phyloP scores from a whole-genome alignment of 2,888 invertebrate genomes.

The Syrista parreyssii region DNA sequence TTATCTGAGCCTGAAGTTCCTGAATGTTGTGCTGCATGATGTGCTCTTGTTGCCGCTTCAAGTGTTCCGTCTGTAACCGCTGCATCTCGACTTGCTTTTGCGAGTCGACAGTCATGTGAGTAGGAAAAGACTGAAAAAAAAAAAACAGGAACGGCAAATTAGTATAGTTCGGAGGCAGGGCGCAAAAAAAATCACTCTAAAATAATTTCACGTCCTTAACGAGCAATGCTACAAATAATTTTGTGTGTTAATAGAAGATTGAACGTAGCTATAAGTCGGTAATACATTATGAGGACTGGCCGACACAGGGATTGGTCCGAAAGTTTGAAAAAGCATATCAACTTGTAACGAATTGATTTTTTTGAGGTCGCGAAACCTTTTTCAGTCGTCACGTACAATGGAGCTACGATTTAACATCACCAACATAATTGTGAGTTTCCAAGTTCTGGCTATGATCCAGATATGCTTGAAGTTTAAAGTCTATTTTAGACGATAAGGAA shows the following conservation, averaged over 20 bases:
- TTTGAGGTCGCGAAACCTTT: neutral
- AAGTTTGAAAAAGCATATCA: neutral
- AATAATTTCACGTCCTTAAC: neutral
- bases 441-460: conserved; percentile 60
- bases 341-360: neutral
- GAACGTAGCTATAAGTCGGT: neutral
- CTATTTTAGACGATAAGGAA: conserved; percentile 65
- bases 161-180: neutral
- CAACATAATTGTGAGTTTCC: conserved; percentile 56
- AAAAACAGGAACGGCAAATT: neutral
- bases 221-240: neutral
- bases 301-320: neutral
- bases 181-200: neutral
- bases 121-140: conserved; percentile 59
- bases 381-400: neutral
- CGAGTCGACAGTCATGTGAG: conserved; percentile 68
- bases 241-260: neutral
- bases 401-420: conserved; percentile 5
- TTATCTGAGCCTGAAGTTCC: conserved; percentile 72
- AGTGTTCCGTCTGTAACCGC: conserved; percentile 75
- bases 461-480: conserved; percentile 60
- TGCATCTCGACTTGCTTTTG: conserved; percentile 80
- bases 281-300: neutral
- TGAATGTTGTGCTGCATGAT: conserved; percentile 72
- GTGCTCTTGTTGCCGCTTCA: conserved; percentile 73